These are phyloP conservation scores for Helobdella robusta DNA, from an alignment of 2,888 invertebrate genomes.

Conservation along the genomic window DNA sequence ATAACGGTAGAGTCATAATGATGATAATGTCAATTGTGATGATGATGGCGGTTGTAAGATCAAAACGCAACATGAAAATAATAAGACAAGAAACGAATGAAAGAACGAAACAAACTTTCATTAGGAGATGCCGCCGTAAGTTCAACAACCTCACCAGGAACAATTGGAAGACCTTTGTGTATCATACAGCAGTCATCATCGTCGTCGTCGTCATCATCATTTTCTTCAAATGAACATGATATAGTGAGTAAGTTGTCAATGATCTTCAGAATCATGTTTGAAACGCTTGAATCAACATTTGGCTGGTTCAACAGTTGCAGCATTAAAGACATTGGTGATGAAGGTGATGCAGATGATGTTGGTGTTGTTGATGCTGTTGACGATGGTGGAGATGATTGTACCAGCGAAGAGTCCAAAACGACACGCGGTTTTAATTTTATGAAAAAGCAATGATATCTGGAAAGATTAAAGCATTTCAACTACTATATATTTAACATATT, in stretches of 20 bases:
- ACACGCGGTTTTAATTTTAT: conserved; percentile 8
- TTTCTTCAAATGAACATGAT: conserved; percentile 35
- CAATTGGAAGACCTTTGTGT: too few relatives aligned
- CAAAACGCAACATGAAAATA: too few relatives aligned
- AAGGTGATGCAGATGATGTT: conserved; percentile 50
- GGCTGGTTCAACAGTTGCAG: conserved; percentile 63
- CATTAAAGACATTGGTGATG: conserved; percentile 58
- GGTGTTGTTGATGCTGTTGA: conserved; percentile 40
- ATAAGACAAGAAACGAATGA: too few relatives aligned
- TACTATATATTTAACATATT: too few relatives aligned
- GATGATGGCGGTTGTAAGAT: too few relatives aligned
- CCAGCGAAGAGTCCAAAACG: conserved; percentile 31
- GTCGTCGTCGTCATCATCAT: conserved; percentile 31
- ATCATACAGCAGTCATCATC: conserved; percentile 7
- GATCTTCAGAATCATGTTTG: conserved; percentile 42
- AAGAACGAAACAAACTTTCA: too few relatives aligned
- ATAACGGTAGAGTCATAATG: too few relatives aligned
- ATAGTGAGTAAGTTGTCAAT: conserved; percentile 42
- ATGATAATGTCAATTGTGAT: too few relatives aligned
- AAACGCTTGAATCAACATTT: conserved; percentile 61
- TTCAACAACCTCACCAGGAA: too few relatives aligned
- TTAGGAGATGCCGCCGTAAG: too few relatives aligned
- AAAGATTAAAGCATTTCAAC: too few relatives aligned
- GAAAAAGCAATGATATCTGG: conserved; percentile 15
- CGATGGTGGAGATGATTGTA: conserved; percentile 66